Base-by-base conservation (phyloP, 1,140 invertebrate species). In the Calephelis virginiensis region DNA sequence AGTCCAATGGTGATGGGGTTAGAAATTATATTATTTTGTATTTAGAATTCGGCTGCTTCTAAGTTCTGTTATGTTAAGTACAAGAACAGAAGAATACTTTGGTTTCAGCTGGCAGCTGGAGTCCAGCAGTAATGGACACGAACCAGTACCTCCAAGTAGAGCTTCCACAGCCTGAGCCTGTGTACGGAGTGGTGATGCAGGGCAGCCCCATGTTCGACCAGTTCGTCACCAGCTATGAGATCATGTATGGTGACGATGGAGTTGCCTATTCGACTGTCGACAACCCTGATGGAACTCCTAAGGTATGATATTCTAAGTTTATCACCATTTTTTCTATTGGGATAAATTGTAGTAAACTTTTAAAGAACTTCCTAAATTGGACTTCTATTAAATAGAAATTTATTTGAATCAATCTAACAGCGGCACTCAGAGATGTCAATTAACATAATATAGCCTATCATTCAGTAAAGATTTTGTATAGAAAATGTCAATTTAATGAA, bases 221-320 rank as follows among this genome's bases (percentile, higher is more conserved):
- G 76, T 96, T 94, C 79, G 94, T 97, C 13, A 96, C 95, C 6
- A 95, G 95, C 67, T 97, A 95, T 70, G 92, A 94, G 71, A 86
- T 97, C 6, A 81, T 95, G 63, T 95, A 95, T 75, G 95, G 95
- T 38, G 91, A 93, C 13, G 93, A 96, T 77, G 94, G 93, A 6
- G 70, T 87, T 7, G 78, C 85, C 1, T 95, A 93, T 75, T 93
- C 92, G 1, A 92, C 92, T 64, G 81, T 95, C 5, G 82, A 78
- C 8, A 83, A 84, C 10, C 67, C 83, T 11, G 77, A 86, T 68
- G 81, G 78, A 4, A 67, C 82, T 14, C 84, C 89, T 11, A 80
- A 89, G 82, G 92, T 92, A 56, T 11, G 37, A 50, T 48, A 8
- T n/a, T 65, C 5, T 61, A 13, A 7, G 6, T 49, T 12, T 45